Base-by-base conservation (phyloP, 2,888 invertebrate genomes). In the Anaspis maculata region DNA sequence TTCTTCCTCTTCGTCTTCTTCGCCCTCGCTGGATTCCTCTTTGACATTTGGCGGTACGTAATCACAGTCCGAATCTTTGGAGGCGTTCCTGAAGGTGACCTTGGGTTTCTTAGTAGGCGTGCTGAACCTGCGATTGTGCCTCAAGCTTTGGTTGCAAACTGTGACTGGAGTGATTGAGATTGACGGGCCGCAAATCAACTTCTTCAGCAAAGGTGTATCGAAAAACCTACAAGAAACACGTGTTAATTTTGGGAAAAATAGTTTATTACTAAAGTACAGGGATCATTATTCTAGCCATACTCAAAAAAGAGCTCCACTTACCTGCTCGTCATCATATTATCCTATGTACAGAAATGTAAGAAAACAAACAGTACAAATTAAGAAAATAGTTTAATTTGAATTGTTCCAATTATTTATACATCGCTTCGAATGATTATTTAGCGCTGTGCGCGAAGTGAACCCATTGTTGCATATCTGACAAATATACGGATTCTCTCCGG, bases 381-480 rank as follows among this genome's bases (percentile, higher is more conserved):
- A n/a, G n/a, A n/a, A n/a, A n/a, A n/a, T n/a, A n/a, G n/a, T n/a
- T n/a, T n/a, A n/a, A n/a, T n/a, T n/a, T n/a, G n/a, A n/a, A n/a
- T n/a, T n/a, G n/a, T n/a, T n/a, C n/a, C n/a, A n/a, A n/a, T n/a
- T n/a, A n/a, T n/a, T n/a, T n/a, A n/a, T 29, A 28, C 52, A 54
- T 2, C 64, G 66, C 22, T 67, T 66, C 41, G 66, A 54, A 45
- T 76, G 76, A 15, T 69, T 52, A 34, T 73, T 74, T 30, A 73
- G 55, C 19, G 72, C 71, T 0, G 72, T 69, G 10, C 67, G 64
- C 30, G 75, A 74, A 1, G 73, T 71, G 35, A 76, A 77, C 0
- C 73, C 70, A 29, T 69, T 68, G 1, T 65, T 70, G 29, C 77
- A 77, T 7, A 68, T 61, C 5, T 68, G 64, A 41, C 77, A 77